Evolutionary conservation across 2,797 vertebrate genomes (phyloP).

Genomic region (Hirundo rustica): DNA sequence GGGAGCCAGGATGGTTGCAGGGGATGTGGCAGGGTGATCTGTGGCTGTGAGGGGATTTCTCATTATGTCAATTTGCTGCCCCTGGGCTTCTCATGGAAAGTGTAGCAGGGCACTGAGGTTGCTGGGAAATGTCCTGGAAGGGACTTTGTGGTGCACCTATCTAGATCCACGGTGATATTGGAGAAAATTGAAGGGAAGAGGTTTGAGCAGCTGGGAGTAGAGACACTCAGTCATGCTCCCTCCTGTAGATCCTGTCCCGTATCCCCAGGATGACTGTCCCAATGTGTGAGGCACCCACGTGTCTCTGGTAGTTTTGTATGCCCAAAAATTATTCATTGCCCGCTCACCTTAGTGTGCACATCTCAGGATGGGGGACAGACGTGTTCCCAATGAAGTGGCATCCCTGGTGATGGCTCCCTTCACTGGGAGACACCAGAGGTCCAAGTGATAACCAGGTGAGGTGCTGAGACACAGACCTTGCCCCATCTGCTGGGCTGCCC

Average conservation of each 20-base stretch:
- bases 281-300: accelerated
- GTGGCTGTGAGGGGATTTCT: background rate
- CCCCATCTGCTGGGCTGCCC: background rate
- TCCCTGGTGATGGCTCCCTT: background rate
- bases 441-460: background rate
- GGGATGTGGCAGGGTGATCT: accelerated
- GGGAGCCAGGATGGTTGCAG: background rate
- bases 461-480: background rate
- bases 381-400: background rate
- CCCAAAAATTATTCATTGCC: background rate
- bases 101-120: background rate
- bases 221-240: background rate
- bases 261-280: background rate
- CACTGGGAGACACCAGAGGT: background rate
- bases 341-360: background rate
- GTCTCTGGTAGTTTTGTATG: background rate
- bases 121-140: background rate
- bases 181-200: background rate
- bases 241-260: background rate
- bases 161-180: background rate
- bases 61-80: accelerated
- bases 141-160: background rate
- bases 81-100: background rate
- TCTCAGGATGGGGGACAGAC: accelerated
- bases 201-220: background rate